phyloP scores from a whole-genome alignment of 2,113 vertebrate species.

The Emydura subglobosa region DNA sequence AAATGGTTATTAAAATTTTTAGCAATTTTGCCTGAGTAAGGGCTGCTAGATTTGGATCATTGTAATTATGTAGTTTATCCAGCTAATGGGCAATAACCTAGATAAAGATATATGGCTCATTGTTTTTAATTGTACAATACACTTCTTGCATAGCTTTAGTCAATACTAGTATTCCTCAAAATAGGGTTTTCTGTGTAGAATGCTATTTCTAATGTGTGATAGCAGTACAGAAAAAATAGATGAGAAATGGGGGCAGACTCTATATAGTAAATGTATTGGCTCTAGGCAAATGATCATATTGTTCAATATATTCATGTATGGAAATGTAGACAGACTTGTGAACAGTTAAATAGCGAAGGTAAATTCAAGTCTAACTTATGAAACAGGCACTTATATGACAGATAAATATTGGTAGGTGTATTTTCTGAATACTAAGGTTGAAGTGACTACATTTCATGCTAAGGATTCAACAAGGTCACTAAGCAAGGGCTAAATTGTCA shows the following conservation, averaged over 20 bases:
- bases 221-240: not conserved
- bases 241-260: not conserved
- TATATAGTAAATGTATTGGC: not conserved
- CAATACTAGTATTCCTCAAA: not conserved
- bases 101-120: not conserved
- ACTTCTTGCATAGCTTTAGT: not conserved
- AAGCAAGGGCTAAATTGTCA: conserved; percentile 6
- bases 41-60: not conserved
- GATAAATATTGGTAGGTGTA: not conserved
- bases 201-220: not conserved
- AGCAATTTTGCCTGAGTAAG: not conserved
- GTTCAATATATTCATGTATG: not conserved
- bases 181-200: not conserved
- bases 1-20: not conserved
- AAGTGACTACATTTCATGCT: not conserved
- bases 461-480: not conserved
- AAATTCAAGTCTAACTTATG: not conserved
- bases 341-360: not conserved
- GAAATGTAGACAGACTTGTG: not conserved
- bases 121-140: not conserved
- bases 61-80: not conserved
- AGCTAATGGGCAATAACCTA: not conserved
- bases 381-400: not conserved
- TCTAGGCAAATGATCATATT: not conserved
- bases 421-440: not conserved